Evolutionary conservation across 2,797 vertebrate genomes (phyloP), one percentile per base, ranked within the genome.

Genomic region (Melanotaenia boesemani): DNA sequence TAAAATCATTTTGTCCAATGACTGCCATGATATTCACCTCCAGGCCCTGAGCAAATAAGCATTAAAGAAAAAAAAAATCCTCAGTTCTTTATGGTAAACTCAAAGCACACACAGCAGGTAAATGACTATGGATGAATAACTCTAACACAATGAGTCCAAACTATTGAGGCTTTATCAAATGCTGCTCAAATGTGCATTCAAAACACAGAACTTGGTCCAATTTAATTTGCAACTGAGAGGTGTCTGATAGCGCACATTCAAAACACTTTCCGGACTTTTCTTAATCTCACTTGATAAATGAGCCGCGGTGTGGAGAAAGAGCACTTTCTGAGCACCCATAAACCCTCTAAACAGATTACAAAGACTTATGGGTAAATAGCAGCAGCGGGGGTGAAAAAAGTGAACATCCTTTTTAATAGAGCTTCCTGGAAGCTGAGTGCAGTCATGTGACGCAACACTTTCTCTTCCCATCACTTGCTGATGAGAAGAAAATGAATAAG

Each of bases 321-420:
- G 88, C 90, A 89, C 90, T 92, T 92, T 92, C 88, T 83, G 88
- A 86, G 83, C 88, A 78, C 72, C 89, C 86, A 77, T 86, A 85
- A 87, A 72, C 82, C 67, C 85, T 80, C 81, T 92, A 91, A 93
- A 90, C 79, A 82, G 83, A 93, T 92, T 93, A 92, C 87, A 82
- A 80, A 89, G 88, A 87, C 81, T 88, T 89, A 85, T 89, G 88
- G 86, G 86, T 92, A 93, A 93, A 93, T 90, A 90, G 88, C 80
- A 30, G 87, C 78, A 71, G 81, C 52, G 76, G 44, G 79, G 80
- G 74, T 74, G 82, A 86, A 83, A 79, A 85, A 76, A 83, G 55
- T 39, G 76, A 78, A 64, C 83, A 77, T 79, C 70, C 76, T 82
- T 83, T 88, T 89, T 87, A 90, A 91, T 85, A 85, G 88, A 86